Evolutionary conservation across 2,113 vertebrate species (phyloP).

Genomic region (Ictalurus punctatus): DNA sequence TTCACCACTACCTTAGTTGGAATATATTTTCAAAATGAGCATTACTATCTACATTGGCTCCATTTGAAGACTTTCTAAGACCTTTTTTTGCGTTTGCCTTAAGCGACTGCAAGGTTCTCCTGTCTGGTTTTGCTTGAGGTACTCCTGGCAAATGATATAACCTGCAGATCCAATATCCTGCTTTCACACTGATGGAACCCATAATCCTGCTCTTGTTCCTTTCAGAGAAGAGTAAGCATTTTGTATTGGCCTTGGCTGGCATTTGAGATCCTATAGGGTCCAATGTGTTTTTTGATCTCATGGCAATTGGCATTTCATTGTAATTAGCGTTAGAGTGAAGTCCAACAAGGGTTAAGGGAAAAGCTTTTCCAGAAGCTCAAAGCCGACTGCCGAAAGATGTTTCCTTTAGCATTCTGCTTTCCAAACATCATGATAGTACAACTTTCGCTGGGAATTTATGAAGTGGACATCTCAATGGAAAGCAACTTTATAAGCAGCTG

Average conservation of each 20-base stretch:
- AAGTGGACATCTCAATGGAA: constrained; percentile 22
- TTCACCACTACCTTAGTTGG: background rate
- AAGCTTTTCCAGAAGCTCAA: background rate
- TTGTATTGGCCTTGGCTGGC: background rate
- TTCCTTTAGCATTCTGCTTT: background rate
- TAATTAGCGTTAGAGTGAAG: constrained; percentile 1
- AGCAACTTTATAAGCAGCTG: constrained; percentile 25
- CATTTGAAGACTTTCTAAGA: background rate
- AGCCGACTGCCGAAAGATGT: background rate
- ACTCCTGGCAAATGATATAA: background rate
- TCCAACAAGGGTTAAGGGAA: constrained; percentile 9
- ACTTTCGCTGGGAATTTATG: constrained; percentile 1
- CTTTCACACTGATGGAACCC: constrained; percentile 14
- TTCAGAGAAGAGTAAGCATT: constrained; percentile 25
- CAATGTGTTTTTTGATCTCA: constrained; percentile 26
- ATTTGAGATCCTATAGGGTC: background rate
- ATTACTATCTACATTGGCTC: background rate
- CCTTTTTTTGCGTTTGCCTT: background rate
- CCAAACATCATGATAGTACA: background rate
- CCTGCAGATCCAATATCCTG: constrained; percentile 46
- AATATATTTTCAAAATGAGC: background rate
- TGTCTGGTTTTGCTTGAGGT: constrained; percentile 20
- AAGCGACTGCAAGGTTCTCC: background rate
- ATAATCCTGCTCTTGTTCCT: constrained; percentile 33
- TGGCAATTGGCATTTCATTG: constrained; percentile 23